These are phyloP conservation scores for Chironomus tepperi DNA, from an alignment of 1,140 invertebrate species.

Conservation along the genomic window DNA sequence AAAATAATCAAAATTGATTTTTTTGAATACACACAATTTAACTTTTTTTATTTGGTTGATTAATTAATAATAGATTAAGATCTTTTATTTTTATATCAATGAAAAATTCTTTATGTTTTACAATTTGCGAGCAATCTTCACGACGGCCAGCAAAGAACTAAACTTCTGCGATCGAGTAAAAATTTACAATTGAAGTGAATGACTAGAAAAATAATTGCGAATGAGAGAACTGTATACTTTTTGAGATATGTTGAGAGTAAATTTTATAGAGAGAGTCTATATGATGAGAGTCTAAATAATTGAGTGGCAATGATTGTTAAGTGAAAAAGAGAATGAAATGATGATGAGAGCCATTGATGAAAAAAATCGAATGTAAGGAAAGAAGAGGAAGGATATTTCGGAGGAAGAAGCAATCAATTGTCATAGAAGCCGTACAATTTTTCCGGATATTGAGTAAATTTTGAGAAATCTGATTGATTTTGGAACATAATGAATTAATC, in stretches of 20 bases:
- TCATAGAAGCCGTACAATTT: too few relatives aligned
- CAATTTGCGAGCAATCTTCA: slow-evolving; percentile 1
- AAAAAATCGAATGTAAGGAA: too few relatives aligned
- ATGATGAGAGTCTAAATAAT: too few relatives aligned
- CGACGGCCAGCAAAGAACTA: slow-evolving; percentile 17
- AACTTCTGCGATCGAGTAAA: not conserved
- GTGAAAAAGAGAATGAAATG: not conserved
- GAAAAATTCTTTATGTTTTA: not conserved
- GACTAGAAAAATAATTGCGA: not conserved
- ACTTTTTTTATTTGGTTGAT: slow-evolving; percentile 16
- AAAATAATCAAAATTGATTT: not conserved
- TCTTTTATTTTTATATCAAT: not conserved
- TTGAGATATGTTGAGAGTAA: too few relatives aligned
- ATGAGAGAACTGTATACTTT: not conserved
- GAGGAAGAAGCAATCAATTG: too few relatives aligned
- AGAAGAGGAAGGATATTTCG: too few relatives aligned
- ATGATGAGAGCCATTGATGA: too few relatives aligned
- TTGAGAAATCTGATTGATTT: too few relatives aligned
- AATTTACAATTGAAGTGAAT: not conserved
- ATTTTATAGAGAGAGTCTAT: too few relatives aligned
- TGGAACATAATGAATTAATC: too few relatives aligned
- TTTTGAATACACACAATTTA: not conserved
- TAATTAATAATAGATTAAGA: not conserved
- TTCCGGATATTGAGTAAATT: too few relatives aligned
- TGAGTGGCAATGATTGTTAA: too few relatives aligned